Percentiles rank a stretch among this genome's conserved stretches.
phyloP scores from a whole-genome alignment of 2,797 vertebrate genomes.

The Coreius guichenoti region DNA sequence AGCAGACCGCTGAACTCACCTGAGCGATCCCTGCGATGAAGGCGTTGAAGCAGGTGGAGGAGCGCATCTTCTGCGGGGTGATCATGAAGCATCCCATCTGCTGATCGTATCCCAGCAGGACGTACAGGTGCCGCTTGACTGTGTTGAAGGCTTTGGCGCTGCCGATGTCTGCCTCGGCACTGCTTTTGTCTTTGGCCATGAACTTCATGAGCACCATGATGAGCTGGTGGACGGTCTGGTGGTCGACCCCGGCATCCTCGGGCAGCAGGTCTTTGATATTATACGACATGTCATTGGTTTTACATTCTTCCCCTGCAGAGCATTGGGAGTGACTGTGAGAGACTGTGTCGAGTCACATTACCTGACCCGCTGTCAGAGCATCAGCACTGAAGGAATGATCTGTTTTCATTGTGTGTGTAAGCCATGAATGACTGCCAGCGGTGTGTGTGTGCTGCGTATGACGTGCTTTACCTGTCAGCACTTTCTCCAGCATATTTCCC shows the following conservation, averaged over 20 bases:
- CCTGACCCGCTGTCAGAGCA: neutral
- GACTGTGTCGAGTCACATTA: too few relatives aligned
- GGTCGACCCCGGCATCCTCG: constrained; percentile 95
- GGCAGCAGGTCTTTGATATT: constrained; percentile 95
- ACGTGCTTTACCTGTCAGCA: constrained; percentile 88
- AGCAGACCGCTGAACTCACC: constrained; percentile 73
- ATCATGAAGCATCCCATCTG: constrained; percentile 99
- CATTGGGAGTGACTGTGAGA: too few relatives aligned
- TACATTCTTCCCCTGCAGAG: too few relatives aligned
- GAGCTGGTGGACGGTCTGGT: constrained; percentile 98
- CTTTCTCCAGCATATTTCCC: constrained; percentile 95
- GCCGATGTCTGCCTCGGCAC: constrained; percentile 93
- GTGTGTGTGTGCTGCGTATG: too few relatives aligned
- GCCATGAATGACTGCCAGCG: too few relatives aligned
- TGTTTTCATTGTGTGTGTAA: too few relatives aligned
- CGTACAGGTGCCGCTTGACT: constrained; percentile 95
- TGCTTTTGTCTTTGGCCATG: constrained; percentile 98
- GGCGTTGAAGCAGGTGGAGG: constrained; percentile 96
- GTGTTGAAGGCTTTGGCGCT: constrained; percentile 99
- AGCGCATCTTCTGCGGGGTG: constrained; percentile 97
- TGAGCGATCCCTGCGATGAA: constrained; percentile 98
- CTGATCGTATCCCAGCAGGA: constrained; percentile 94
- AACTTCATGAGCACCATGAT: constrained; percentile 99
- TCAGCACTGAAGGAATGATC: too few relatives aligned
- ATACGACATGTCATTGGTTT: too few relatives aligned